Base-by-base conservation (phyloP, 1,140 invertebrate species). In the Lasioglossum albipes region DNA sequence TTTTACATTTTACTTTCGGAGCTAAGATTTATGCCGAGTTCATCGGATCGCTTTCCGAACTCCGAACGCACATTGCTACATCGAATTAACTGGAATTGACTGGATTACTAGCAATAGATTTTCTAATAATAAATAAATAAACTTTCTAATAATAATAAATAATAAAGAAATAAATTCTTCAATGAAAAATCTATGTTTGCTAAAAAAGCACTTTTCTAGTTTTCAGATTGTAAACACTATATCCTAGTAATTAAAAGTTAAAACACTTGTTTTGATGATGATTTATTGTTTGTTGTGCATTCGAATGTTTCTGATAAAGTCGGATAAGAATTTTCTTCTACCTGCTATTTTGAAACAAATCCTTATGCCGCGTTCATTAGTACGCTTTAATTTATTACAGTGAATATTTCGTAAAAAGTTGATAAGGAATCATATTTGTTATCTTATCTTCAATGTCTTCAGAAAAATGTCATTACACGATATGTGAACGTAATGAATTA, bases 11-110 rank as follows among this genome's bases (percentile, higher is more conserved):
- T 79, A 57, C 20, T 73, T 20, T 54, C 27, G 20, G 6, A 65
- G 42, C n/a, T 18, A 7, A 22, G 12, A 12, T 72, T 78, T 78
- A 78, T 52, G 76, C 36, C 76, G 31, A 10, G 68, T 72, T 78
- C 76, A 78, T 64, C n/a, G n/a, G n/a, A n/a, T n/a, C 64, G 45
- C 71, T 42, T 16, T 3, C 1, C 7, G 1, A 12, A 27, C 18
- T 27, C 27, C n/a, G n/a, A 27, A 1, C 27, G 1, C 27, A 27
- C 1, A 27, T 27, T 27, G 27, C 27, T 1, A 27, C 27, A 27
- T 27, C 27, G 0, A 27, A 27, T 27, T 27, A 27, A 27, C 27
- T 0, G 27, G 27, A 27, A 27, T 27, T 27, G 1, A 27, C 27
- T 27, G 0, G 27, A 27, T 27, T 27, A 27, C 27, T 27, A 27